Evolutionary conservation across 1,140 invertebrate species (phyloP), one percentile per base, ranked within the genome.

Genomic region (Drosophila obscura): DNA sequence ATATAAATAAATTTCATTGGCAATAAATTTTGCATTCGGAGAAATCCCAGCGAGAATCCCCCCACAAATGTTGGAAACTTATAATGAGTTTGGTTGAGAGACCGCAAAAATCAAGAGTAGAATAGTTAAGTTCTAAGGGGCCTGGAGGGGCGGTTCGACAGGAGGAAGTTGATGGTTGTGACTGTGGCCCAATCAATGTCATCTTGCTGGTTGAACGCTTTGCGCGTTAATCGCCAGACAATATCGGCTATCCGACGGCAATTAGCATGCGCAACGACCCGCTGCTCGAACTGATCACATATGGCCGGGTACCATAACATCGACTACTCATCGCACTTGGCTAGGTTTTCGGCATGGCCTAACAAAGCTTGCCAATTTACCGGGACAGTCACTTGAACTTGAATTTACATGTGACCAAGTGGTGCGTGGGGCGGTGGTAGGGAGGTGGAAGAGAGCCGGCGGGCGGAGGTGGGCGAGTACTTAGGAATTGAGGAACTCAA

Each of bases 261-360:
- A 85, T 85, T 88, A 85, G 59, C 78, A 85, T 85, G 82, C 82
- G 66, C 66, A 59, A 60, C 71, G 53, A 51, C 16, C 71, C 64
- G 24, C 55, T 8, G 57, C 62, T 31, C 35, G 48, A 35, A 59
- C 11, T 35, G 41, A 45, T 3, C n/a, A 4, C 7, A 24, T 58
- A 58, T 66, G 56, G 57, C 55, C 62, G 11, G 35, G 1, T 5
- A 39, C 35, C 35, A 39, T 39, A 75, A 71, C 58, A 66, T 41
- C 58, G 35, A 41, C 26, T 59, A 46, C 53, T 46, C 35, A 59
- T 48, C 16, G 49, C 44, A 16, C 28, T 68, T 50, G 55, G 16
- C 67, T 43, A 26, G 26, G 66, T 44, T 71, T 44, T 43, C 39
- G 66, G 35, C 60, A 46, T 45, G 59, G 46, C 46, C 46, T 39